Evolutionary conservation across 2,888 invertebrate genomes (phyloP).

Genomic region (Harpagoxenus sublaevis): DNA sequence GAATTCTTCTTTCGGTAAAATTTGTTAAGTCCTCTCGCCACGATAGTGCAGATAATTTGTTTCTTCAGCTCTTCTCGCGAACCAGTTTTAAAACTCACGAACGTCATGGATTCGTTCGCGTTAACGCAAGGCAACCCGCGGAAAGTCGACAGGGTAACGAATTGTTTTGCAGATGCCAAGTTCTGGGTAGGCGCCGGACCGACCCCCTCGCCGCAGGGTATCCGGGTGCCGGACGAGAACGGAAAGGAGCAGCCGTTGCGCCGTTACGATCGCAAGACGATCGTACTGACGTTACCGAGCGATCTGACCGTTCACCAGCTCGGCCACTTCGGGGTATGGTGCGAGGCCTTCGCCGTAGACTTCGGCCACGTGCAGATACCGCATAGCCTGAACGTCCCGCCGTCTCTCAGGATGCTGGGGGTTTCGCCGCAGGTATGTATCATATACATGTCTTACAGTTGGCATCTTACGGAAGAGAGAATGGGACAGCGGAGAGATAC

Average conservation of each 20-base stretch:
- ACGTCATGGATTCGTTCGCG: neutral
- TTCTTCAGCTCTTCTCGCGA: neutral
- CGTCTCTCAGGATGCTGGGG: slow-evolving; percentile 96
- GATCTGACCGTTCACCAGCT: slow-evolving; percentile 97
- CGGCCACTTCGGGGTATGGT: slow-evolving; percentile 97
- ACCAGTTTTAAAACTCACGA: neutral
- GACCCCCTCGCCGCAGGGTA: slow-evolving; percentile 93
- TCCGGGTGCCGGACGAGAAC: slow-evolving; percentile 96
- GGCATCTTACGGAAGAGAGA: neutral
- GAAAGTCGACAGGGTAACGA: neutral
- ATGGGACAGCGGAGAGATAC: neutral
- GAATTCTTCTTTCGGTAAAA: neutral
- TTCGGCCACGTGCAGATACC: slow-evolving; percentile 95
- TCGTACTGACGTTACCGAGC: slow-evolving; percentile 95
- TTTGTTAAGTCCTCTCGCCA: neutral
- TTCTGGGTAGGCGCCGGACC: slow-evolving; percentile 96
- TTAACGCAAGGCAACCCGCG: neutral
- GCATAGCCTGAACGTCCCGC: slow-evolving; percentile 93
- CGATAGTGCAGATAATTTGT: neutral
- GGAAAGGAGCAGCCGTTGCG: slow-evolving; percentile 93
- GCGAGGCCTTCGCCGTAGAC: slow-evolving; percentile 96
- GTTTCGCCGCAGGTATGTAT: slow-evolving; percentile 96
- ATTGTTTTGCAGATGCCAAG: slow-evolving; percentile 91
- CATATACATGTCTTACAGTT: slow-evolving; percentile 1
- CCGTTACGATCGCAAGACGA: slow-evolving; percentile 94